phyloP scores from a whole-genome alignment of 1,140 invertebrate genomes.

The Babylonia areolata region DNA sequence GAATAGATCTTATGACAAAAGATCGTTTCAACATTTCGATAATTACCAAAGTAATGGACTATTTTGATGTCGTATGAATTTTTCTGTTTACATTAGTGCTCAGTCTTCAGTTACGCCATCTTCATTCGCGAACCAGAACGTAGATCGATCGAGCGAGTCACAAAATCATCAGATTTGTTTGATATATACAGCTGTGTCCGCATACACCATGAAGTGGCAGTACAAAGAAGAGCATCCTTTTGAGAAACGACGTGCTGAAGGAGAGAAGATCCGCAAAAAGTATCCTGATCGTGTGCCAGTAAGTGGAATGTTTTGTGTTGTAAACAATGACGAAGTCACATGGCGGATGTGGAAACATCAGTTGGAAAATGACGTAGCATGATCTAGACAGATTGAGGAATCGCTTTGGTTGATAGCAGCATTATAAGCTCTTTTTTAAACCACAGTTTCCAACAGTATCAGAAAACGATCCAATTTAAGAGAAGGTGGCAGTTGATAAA shows the following conservation, averaged over 20 bases:
- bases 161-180: not conserved
- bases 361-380: no score
- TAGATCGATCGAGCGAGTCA: not conserved
- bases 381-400: no score
- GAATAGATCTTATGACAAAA: not conserved
- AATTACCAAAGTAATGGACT: not conserved
- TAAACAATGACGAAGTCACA: no score
- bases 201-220: conserved; percentile 93
- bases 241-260: conserved; percentile 98
- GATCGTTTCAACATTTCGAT: not conserved
- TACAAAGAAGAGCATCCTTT: conserved; percentile 99
- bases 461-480: no score
- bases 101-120: conserved; percentile 26
- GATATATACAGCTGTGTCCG: not conserved
- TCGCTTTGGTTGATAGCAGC: no score
- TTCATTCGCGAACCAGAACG: conserved; percentile 19
- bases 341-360: no score
- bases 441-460: no score
- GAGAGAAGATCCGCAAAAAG: conserved; percentile 99
- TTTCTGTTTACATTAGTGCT: conserved; percentile 29
- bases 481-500: no score
- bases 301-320: no score
- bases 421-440: no score
- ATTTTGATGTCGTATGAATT: conserved; percentile 1
- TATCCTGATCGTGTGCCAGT: conserved; percentile 99